Evolutionary conservation across 1,140 invertebrate species (phyloP).

Genomic region (Zaprionus camerounensis): DNA sequence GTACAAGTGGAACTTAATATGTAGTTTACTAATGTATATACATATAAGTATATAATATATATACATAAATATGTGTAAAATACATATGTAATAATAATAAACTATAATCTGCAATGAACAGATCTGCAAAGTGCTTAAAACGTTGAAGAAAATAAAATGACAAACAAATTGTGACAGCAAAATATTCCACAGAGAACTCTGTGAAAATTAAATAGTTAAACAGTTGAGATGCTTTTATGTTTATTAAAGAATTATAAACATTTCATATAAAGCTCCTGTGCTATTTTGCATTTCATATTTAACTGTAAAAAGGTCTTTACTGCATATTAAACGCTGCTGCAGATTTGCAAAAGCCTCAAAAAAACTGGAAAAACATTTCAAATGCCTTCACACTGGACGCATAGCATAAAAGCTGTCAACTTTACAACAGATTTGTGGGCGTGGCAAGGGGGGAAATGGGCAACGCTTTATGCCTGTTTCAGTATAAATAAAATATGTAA

Average conservation of each 20-base stretch:
- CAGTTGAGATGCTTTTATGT: background rate
- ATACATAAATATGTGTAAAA: background rate
- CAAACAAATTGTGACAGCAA: background rate
- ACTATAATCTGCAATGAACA: background rate
- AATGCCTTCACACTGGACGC: slow-evolving; percentile 22
- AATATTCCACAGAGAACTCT: background rate
- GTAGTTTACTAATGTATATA: background rate
- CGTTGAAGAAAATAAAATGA: background rate
- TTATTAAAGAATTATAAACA: background rate
- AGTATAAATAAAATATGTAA: slow-evolving; percentile 31
- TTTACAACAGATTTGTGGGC: slow-evolving; percentile 2
- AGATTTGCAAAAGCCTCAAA: background rate
- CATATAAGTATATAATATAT: background rate
- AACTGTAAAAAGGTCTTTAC: background rate
- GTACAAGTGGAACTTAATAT: background rate
- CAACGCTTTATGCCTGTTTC: background rate
- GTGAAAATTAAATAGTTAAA: background rate
- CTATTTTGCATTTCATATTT: background rate
- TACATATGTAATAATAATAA: background rate
- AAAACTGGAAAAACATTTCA: background rate
- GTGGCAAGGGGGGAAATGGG: background rate
- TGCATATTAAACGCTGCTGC: background rate
- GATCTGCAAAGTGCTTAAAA: background rate
- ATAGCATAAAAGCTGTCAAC: slow-evolving; percentile 39
- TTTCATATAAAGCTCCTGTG: background rate